Percentiles rank a stretch among this genome's conserved stretches.
Conservation (phyloP, 2,888 invertebrate species). For the Cephus spinipes region DNA sequence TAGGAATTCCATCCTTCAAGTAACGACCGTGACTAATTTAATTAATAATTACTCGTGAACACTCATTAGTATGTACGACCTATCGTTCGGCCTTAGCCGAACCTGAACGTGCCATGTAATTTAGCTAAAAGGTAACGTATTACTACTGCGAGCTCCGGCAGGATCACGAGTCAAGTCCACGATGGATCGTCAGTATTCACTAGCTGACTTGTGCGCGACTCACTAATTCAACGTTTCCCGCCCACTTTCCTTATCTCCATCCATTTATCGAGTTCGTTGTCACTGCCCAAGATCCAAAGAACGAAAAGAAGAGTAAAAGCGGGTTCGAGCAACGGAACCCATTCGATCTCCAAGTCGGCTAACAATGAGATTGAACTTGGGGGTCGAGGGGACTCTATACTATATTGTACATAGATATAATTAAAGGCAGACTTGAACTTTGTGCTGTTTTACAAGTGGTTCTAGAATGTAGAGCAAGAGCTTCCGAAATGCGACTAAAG, state of each 20-base stretch:
- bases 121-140: slow-evolving; percentile 28
- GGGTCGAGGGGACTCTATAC: slow-evolving; percentile 4
- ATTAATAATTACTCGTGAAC: slow-evolving; percentile 14
- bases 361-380: not conserved
- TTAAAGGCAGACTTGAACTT: slow-evolving; percentile 28
- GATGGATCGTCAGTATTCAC: not conserved
- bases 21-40: not conserved
- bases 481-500: not conserved
- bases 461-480: not conserved
- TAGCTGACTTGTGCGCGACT: not conserved
- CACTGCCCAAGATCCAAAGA: slow-evolving; percentile 5
- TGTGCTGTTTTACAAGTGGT: slow-evolving; percentile 33
- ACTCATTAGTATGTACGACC: not conserved
- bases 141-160: not conserved
- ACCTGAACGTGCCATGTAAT: slow-evolving; percentile 37
- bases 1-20: not conserved
- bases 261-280: not conserved
- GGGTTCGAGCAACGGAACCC: not conserved
- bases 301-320: not conserved
- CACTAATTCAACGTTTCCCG: not conserved
- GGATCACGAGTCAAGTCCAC: not conserved
- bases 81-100: slow-evolving; percentile 7
- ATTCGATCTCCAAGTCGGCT: no score
- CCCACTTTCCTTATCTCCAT: not conserved
- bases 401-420: slow-evolving; percentile 37